Evolutionary conservation across 2,113 vertebrate genomes (phyloP).

Genomic region (Rhipidura dahli): DNA sequence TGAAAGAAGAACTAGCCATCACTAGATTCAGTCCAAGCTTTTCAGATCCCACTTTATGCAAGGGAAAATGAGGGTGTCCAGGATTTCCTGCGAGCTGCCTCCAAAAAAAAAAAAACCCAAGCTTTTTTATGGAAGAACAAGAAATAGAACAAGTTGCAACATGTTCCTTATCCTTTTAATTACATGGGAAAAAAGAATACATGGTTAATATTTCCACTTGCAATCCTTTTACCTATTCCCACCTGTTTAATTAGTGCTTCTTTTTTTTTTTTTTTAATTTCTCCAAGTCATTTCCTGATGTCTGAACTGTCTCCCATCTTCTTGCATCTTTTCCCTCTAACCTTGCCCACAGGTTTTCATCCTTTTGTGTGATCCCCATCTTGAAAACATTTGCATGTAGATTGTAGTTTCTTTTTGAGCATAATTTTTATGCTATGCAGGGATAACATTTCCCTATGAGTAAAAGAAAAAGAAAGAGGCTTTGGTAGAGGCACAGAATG

Average conservation of each 20-base stretch:
- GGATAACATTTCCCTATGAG: background rate
- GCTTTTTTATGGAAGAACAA: background rate
- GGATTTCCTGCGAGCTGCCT: background rate
- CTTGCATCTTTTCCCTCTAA: background rate
- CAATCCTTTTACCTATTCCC: background rate
- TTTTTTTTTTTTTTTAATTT: background rate
- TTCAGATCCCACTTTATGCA: background rate
- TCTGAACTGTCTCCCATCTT: background rate
- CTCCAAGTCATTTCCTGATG: background rate
- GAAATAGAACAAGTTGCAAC: background rate
- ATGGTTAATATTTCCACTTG: background rate
- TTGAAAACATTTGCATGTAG: background rate
- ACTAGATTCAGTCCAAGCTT: background rate
- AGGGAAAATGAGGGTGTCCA: background rate
- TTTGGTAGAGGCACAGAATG: background rate
- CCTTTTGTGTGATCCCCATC: background rate
- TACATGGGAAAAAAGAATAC: background rate
- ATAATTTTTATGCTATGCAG: background rate
- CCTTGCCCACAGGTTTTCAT: background rate
- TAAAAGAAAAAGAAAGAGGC: background rate
- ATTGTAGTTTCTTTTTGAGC: background rate
- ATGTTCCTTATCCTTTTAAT: background rate
- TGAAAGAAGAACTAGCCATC: background rate
- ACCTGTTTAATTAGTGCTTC: background rate
- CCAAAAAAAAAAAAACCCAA: background rate